Percentiles rank a stretch among this genome's conserved stretches.
Evolutionary conservation across 2,888 invertebrate species (phyloP).

Genomic region (Andrena bucephala): DNA sequence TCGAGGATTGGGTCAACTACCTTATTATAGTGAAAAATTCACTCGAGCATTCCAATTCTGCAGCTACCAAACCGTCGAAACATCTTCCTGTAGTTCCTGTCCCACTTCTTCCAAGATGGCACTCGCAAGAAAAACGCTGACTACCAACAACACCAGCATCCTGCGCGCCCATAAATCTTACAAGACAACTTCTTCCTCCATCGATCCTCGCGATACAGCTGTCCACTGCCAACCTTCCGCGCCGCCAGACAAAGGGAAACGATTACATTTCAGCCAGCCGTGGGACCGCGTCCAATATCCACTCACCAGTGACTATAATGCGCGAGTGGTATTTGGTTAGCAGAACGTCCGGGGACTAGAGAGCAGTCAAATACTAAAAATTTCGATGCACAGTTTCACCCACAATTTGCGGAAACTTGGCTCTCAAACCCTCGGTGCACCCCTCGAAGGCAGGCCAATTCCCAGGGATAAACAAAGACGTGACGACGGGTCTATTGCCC

Average conservation of each 20-base stretch:
- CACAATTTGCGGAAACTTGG: no score
- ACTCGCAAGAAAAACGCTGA: not conserved
- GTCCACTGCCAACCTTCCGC: not conserved
- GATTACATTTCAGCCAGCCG: not conserved
- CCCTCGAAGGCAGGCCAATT: no score
- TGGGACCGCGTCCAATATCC: not conserved
- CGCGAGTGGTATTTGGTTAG: not conserved
- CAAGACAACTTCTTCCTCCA: not conserved
- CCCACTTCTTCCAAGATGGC: not conserved
- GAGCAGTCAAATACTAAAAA: no score
- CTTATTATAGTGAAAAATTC: no score
- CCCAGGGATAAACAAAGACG: not conserved
- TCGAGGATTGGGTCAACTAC: no score
- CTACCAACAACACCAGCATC: not conserved
- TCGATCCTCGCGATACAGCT: not conserved
- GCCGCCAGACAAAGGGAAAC: not conserved
- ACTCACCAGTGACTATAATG: not conserved
- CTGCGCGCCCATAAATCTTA: not conserved
- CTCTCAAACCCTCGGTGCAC: no score
- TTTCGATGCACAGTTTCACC: no score
- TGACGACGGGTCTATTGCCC: constrained; percentile 12
- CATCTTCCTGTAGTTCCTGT: no score
- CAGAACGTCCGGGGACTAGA: no score
- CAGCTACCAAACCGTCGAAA: no score
- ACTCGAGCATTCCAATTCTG: no score